phyloP scores from a whole-genome alignment of 1,140 invertebrate genomes.

The Medauroidea extradentata region DNA sequence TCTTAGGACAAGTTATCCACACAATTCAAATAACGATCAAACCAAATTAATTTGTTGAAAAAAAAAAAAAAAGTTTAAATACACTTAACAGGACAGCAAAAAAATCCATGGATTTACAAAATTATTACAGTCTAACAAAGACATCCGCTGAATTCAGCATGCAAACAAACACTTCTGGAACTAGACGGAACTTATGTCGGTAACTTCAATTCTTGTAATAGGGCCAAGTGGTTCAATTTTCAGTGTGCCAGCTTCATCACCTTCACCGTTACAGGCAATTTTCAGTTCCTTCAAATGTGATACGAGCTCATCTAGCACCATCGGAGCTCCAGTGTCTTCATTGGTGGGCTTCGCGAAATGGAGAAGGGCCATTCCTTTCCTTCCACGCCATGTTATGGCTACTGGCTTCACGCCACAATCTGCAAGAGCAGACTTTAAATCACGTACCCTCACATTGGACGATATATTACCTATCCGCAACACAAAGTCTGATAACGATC shows the following conservation, averaged over 20 bases:
- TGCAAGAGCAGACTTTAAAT: conserved; percentile 57
- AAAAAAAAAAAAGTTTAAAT: too few relatives aligned
- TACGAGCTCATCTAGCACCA: conserved; percentile 51
- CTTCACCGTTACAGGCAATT: conserved; percentile 34
- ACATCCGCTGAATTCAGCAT: too few relatives aligned
- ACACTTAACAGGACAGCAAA: too few relatives aligned
- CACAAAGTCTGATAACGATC: conserved; percentile 49
- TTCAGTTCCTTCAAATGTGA: conserved; percentile 49
- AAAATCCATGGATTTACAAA: too few relatives aligned
- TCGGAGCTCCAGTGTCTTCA: conserved; percentile 35
- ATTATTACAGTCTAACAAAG: too few relatives aligned
- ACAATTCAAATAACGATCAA: too few relatives aligned
- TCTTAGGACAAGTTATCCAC: too few relatives aligned
- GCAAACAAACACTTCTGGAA: not conserved
- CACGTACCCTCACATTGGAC: conserved; percentile 54
- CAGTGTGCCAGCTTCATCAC: conserved; percentile 25
- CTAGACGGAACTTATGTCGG: conserved; percentile 45
- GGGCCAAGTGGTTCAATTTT: conserved; percentile 47
- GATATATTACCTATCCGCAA: conserved; percentile 58
- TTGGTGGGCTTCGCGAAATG: conserved; percentile 53
- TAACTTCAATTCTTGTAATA: conserved; percentile 47
- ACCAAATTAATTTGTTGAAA: too few relatives aligned
- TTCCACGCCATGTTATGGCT: conserved; percentile 61
- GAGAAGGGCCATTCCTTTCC: conserved; percentile 57
- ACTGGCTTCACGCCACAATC: conserved; percentile 59